Evolutionary conservation across 2,888 invertebrate genomes (phyloP), one percentile per base, ranked within the genome.

Genomic region (Cryptocephalus primarius): DNA sequence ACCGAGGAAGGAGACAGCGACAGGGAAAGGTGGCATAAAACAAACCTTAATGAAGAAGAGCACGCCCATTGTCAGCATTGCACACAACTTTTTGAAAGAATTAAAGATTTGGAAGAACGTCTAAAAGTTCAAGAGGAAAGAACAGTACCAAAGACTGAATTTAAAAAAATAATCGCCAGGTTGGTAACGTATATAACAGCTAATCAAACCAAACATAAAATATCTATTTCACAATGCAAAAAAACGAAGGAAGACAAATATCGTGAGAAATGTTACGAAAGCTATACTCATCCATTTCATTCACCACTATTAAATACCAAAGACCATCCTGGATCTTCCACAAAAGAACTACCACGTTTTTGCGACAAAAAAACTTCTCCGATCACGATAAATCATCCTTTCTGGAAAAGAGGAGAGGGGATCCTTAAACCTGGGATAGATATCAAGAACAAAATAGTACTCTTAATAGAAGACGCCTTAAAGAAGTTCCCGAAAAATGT

Each of bases 121-220:
- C 45, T 69, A 8, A 51, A 57, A 2, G 52, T 56, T 6, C 68
- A 70, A 45, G 69, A 70, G 51, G 65, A 68, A 53, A 56, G 51
- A 38, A 59, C 68, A 1, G 68, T 70, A 4, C 60, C 65, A 0
- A 68, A 64, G 48, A 68, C 69, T 22, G 69, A 69, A 48, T 67
- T 70, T 46, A 67, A 66, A 45, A 58, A 60, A 43, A 65, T 69
- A n/a, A 63, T 70, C 4, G 63, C 64, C 2, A 69, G 66, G 56
- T 48, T 70, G n/a, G 56, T 68, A 9, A 36, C 36, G 6, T 11
- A 4, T 36, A 6, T 36, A 36, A 6, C 36, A 36, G 36, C 36
- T 36, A 4, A 22, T 22, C 3, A 22, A 22, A 22, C 6, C 22
- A 2, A 22, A 22, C 22, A 6, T 22, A 22, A 22, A 22, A 22